phyloP scores from a whole-genome alignment of 1,140 invertebrate species.

The Gonioctena quinquepunctata region DNA sequence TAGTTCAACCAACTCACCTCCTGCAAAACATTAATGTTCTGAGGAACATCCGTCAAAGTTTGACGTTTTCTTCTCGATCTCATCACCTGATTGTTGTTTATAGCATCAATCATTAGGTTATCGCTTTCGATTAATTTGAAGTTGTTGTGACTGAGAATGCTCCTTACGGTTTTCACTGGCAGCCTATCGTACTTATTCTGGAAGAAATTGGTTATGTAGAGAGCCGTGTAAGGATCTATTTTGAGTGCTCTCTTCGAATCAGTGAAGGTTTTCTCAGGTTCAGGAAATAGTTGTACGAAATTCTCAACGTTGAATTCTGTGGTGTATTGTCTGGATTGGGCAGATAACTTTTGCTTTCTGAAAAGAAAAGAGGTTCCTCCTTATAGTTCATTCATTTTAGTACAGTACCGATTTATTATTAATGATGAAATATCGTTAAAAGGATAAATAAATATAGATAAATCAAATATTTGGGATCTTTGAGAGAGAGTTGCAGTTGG shows the following conservation, averaged over 20 bases:
- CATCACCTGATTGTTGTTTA: constrained; percentile 32
- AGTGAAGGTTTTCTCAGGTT: constrained; percentile 20
- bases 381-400: too few species aligned
- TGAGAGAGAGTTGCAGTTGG: too few species aligned
- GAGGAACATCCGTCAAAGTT: constrained; percentile 24
- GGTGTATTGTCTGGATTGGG: constrained; percentile 55
- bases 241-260: constrained; percentile 9
- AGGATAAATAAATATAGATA: too few species aligned
- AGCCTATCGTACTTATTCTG: constrained; percentile 17
- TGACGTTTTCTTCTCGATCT: constrained; percentile 33
- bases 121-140: constrained; percentile 47
- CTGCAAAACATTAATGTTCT: constrained; percentile 57
- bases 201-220: constrained; percentile 20
- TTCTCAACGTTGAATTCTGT: constrained; percentile 58
- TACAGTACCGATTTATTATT: too few species aligned
- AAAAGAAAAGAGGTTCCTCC: not conserved
- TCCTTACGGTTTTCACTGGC: not conserved
- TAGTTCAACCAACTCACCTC: constrained; percentile 54
- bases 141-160: constrained; percentile 21
- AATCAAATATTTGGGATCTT: too few species aligned
- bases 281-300: constrained; percentile 54
- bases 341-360: constrained; percentile 45
- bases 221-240: not conserved
- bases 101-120: constrained; percentile 37
- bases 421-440: too few species aligned